phyloP scores from a whole-genome alignment of 2,888 invertebrate species.

The Mechanitis mazaeus region DNA sequence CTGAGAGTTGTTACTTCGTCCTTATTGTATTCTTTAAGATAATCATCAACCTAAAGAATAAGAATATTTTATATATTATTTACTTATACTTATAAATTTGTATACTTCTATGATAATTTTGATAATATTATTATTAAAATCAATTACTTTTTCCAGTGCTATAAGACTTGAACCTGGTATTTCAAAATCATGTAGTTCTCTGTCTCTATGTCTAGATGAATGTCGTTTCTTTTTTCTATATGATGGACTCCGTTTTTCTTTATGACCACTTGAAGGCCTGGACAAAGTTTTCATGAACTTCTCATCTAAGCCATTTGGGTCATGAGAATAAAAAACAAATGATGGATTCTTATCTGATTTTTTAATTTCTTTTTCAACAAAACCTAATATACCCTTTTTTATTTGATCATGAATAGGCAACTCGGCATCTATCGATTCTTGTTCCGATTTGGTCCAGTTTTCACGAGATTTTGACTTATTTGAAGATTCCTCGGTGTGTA shows the following conservation, averaged over 20 bases:
- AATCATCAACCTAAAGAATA: constrained; percentile 59
- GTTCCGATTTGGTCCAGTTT: constrained; percentile 70
- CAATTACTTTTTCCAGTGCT: constrained; percentile 64
- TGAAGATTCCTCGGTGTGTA: constrained; percentile 35
- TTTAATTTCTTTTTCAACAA: constrained; percentile 72
- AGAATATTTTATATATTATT: not conserved
- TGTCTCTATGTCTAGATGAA: constrained; percentile 64
- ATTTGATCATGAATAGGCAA: constrained; percentile 77
- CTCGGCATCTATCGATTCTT: constrained; percentile 76
- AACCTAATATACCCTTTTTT: constrained; percentile 70
- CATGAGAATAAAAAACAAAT: constrained; percentile 71
- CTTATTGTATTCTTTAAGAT: constrained; percentile 70
- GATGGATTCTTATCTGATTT: constrained; percentile 70
- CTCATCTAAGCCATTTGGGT: constrained; percentile 68
- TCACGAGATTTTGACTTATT: constrained; percentile 61
- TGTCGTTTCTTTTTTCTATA: constrained; percentile 69
- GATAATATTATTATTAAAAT: not conserved
- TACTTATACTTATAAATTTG: not conserved
- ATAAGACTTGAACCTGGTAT: constrained; percentile 71
- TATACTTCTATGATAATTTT: not conserved
- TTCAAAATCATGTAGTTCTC: constrained; percentile 70
- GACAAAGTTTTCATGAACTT: constrained; percentile 64
- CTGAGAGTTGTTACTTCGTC: constrained; percentile 71
- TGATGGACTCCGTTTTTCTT: constrained; percentile 69
- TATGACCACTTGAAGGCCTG: constrained; percentile 68